Base-by-base conservation (phyloP, 2,888 invertebrate species). In the Carcina quercana region DNA sequence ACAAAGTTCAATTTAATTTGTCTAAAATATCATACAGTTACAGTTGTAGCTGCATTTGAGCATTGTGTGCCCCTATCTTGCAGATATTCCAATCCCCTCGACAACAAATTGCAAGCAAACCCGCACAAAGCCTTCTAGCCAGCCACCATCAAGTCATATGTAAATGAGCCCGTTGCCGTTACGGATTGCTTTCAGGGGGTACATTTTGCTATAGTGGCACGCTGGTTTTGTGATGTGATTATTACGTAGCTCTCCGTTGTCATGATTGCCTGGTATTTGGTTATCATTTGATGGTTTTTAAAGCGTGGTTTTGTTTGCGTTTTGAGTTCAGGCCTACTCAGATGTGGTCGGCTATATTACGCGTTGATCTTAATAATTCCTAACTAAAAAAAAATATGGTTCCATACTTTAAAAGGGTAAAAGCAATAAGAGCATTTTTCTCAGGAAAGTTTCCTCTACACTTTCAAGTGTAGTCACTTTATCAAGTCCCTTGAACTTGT, bases 161-260 rank as follows among this genome's bases (percentile, higher is more conserved):
- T 7, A 17, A 17, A 17, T 17, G n/a, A 7, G 17, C 7, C 17
- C 17, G 17, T 5, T 7, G 17, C 17, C 7, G 17, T 17, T 17
- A 17, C 17, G 17, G 17, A 17, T 17, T 17, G 17, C 17, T 17
- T 17, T 7, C 26, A 29, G 30, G 51, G 17, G 17, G 17, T 17
- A 17, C 5, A 17, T 17, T 17, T 17, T 17, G 17, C 7, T 38
- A 37, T 38, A 41, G 7, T 17, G 17, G 17, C 17, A 7, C 17
- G 7, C 17, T 17, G 17, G 17, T 7, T 17, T 17, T 17, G 17
- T 17, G 17, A 5, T 7, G 17, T 5, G 17, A 17, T 17, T 17
- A 32, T 42, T 49, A 27, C 8, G 21, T 5, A 28, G 17, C n/a
- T 28, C 19, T n/a, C 21, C 21, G 13, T 5, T 13, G 20, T 30